Base-by-base conservation (phyloP, 2,888 invertebrate genomes). In the Neocrepidodera transversa region DNA sequence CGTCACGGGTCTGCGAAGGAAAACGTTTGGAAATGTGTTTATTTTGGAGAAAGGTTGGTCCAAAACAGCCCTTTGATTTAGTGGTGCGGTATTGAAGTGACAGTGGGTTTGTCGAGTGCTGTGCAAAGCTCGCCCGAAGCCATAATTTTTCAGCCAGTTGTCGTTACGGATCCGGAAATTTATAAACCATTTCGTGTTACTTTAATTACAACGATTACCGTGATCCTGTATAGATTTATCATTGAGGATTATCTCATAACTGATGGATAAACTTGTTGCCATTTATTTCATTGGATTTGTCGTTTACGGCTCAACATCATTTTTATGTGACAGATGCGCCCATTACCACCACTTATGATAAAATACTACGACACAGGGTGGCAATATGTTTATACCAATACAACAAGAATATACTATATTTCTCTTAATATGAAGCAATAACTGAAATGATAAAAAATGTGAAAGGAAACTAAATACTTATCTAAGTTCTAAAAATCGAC, bases 51-150 rank as follows among this genome's bases (percentile, higher is more conserved):
- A 65, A 66, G 67, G 63, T 66, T 63, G 64, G 63, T 58, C 62
- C 62, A 60, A 60, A 62, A 62, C 65, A 65, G 52, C 49, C 60
- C 70, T 75, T 76, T 77, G 77, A 77, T 77, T 76, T 77, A 77
- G 75, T 75, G 68, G 74, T 73, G 71, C 63, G 74, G 76, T 70
- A 77, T 77, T 76, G 76, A 76, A 76, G 75, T 77, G 77, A 76
- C 77, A 76, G 77, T 71, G 73, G 76, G 75, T 71, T 76, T 75
- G 75, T 72, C 70, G 71, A 67, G 71, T 68, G 69, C 68, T 71
- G 68, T 68, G 67, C 66, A 68, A 68, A 70, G 70, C 74, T 67
- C 63, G 71, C 74, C 71, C 59, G 65, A 65, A 70, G 75, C 74
- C 58, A 69, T 74, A 73, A 73, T 74, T 74, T 73, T 70, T 70